Base-by-base conservation (phyloP, 2,888 invertebrate species). In the Glaucopsyche alexis region DNA sequence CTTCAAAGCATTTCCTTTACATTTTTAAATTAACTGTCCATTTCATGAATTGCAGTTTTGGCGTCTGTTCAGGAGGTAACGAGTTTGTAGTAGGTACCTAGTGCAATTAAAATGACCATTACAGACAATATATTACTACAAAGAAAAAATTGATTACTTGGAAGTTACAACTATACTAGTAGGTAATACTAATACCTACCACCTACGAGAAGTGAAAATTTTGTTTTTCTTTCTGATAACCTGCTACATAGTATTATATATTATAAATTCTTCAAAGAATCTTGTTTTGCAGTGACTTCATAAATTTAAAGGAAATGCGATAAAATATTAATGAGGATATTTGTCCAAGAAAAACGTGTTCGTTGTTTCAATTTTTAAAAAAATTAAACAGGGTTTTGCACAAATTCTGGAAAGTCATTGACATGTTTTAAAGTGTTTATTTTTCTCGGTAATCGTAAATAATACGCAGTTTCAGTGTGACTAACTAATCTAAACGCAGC, bases 361-460 rank as follows among this genome's bases (percentile, higher is more conserved):
- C 19, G 13, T 60, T 29, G 13, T 14, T 13, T 60, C 29, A 60
- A 29, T 29, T 60, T 60, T 60, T 60, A 19, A 65, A 65, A 40
- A 42, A 42, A 66, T 14, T n/a, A 3, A 40, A 9, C 66, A 3
- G 6, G 16, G 4, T 66, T 66, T 66, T 42, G 11, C 47, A 49
- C 9, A 69, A 69, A 69, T 69, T 49, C 69, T 69, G 69, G 47
- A 47, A 69, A 69, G 69, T 29, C 69, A 47, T 69, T 49, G 69
- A 69, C 69, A 47, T 49, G 45, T 47, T 69, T 67, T 69, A 47
- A 69, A 38, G 49, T 69, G 69, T 69, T 14, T 72, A 40, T 72
- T 72, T 72, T 74, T 73, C 73, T 71, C 64, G 16, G 76, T 73
- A 76, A 71, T 73, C 71, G 67, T 74, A 74, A 74, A 73, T 67